phyloP scores from a whole-genome alignment of 2,797 vertebrate species.

The Vespertilio murinus region DNA sequence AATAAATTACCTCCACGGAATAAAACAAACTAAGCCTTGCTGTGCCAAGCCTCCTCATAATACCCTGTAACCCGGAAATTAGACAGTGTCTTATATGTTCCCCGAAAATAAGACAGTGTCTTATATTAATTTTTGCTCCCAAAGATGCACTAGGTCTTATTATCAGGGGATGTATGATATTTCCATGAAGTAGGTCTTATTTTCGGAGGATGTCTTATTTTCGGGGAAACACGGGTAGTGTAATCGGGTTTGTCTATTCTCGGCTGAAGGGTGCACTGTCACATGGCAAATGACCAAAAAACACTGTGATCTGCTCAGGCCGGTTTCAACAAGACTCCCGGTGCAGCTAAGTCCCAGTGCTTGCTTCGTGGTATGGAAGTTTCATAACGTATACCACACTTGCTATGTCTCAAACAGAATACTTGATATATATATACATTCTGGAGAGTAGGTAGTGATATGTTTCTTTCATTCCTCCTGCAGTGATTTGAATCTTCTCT shows the following conservation, averaged over 20 bases:
- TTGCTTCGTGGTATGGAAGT: background rate
- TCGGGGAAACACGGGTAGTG: too few species aligned
- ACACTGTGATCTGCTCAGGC: background rate
- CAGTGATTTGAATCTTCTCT: background rate
- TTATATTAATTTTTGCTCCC: too few species aligned
- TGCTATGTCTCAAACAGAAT: background rate
- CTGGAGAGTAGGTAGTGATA: background rate
- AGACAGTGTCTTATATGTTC: too few species aligned
- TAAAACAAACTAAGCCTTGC: conserved; percentile 23
- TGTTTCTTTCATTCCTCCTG: background rate
- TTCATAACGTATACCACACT: background rate
- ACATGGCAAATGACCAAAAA: conserved; percentile 6
- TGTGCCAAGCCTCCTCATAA: background rate
- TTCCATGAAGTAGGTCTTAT: too few species aligned
- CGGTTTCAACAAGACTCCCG: background rate
- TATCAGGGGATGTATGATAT: too few species aligned
- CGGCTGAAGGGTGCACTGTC: background rate
- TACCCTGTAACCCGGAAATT: too few species aligned
- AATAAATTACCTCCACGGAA: conserved; percentile 35
- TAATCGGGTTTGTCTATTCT: conserved; percentile 44
- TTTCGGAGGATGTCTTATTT: too few species aligned
- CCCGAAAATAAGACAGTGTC: too few species aligned
- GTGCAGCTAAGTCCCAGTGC: background rate
- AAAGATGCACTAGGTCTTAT: too few species aligned
- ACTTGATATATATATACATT: background rate